Evolutionary conservation across 2,797 vertebrate genomes (phyloP).

Genomic region (Ctenosaura bakeri): DNA sequence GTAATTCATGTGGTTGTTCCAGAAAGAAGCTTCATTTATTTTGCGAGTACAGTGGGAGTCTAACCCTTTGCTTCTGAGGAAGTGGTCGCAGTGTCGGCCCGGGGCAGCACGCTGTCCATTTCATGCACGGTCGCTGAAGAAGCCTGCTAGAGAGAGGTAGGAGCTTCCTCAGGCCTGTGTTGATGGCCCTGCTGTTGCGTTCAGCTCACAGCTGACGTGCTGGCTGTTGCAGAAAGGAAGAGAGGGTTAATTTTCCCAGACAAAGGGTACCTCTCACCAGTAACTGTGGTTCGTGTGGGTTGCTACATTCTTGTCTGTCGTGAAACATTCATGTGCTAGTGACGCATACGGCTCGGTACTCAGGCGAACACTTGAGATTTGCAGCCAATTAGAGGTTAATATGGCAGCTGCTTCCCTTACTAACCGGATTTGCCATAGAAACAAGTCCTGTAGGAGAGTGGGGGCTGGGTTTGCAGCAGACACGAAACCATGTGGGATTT

Average conservation of each 20-base stretch:
- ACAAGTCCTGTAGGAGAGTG: neutral
- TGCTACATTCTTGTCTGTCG: neutral
- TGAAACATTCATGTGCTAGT: neutral
- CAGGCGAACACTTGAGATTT: neutral
- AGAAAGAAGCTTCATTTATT: neutral
- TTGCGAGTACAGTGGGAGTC: neutral
- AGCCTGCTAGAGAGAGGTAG: neutral
- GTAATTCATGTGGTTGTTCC: neutral
- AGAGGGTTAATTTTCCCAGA: neutral
- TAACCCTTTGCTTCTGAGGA: neutral
- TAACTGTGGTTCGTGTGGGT: constrained; percentile 28
- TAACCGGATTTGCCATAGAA: constrained; percentile 6
- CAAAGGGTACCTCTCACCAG: constrained; percentile 1
- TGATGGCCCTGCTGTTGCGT: neutral
- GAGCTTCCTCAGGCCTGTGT: neutral
- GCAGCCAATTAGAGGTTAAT: constrained; percentile 8
- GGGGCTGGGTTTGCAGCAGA: neutral
- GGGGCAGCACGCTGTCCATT: neutral
- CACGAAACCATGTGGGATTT: neutral
- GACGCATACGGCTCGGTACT: neutral
- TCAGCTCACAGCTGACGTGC: neutral
- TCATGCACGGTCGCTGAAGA: neutral
- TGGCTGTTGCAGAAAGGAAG: neutral
- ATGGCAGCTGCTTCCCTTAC: constrained; percentile 6
- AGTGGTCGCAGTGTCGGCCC: neutral